Evolutionary conservation across 2,797 vertebrate species (phyloP).

Genomic region (Coranthus polyacanthus): DNA sequence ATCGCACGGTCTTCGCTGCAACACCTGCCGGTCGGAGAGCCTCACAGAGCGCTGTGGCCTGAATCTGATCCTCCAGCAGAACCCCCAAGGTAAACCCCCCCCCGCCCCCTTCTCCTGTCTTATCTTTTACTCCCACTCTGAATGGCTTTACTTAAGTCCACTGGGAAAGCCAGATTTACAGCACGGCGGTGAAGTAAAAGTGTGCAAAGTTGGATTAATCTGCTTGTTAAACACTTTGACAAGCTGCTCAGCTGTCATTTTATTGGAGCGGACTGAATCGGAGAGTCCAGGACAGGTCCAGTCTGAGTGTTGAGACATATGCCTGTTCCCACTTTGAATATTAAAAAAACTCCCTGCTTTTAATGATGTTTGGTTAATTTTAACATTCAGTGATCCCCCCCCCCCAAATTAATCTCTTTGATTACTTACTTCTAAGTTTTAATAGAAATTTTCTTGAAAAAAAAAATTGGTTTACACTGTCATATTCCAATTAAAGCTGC

Average conservation of each 20-base stretch:
- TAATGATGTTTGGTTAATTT: too few relatives aligned
- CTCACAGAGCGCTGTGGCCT: conserved; percentile 10
- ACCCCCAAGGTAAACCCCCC: not conserved
- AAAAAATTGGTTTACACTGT: too few relatives aligned
- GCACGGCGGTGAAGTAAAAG: conserved; percentile 14
- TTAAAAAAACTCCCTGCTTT: not conserved
- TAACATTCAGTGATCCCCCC: too few relatives aligned
- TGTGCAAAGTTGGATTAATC: conserved; percentile 33
- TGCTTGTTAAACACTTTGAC: conserved; percentile 40
- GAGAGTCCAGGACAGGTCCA: not conserved
- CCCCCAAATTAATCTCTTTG: too few relatives aligned
- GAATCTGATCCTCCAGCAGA: conserved; percentile 26
- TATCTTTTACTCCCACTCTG: conserved; percentile 41
- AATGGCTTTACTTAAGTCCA: conserved; percentile 33
- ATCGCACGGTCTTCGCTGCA: not conserved
- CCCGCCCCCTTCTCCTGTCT: conserved; percentile 1
- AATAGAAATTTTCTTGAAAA: too few relatives aligned
- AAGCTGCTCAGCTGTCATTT: conserved; percentile 11
- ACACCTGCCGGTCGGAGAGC: conserved; percentile 13
- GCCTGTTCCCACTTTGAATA: not conserved
- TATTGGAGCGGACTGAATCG: not conserved
- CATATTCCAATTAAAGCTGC: too few relatives aligned
- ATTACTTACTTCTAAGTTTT: too few relatives aligned
- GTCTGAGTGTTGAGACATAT: not conserved
- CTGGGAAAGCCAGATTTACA: conserved; percentile 32